A percentile compares a stretch with the other conserved stretches of the same genome.
These are phyloP conservation scores for Sylvietta virens DNA, from an alignment of 2,113 vertebrate species.

Conservation along the genomic window DNA sequence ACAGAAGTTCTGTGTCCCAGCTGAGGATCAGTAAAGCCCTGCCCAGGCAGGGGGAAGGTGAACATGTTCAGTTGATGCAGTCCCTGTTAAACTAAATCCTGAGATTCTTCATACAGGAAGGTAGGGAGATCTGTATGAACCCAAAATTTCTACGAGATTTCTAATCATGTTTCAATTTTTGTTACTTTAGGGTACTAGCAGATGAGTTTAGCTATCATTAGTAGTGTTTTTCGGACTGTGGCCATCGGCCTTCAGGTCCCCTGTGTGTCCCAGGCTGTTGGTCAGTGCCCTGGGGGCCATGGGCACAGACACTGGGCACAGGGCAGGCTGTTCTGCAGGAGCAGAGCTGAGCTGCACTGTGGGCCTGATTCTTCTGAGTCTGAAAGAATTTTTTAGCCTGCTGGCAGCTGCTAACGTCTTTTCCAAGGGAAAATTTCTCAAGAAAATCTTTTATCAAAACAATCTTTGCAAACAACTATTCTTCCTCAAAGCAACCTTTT, in stretches of 20 bases:
- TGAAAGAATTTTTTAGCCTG: no score
- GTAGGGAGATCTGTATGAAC: neutral
- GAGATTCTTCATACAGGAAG: neutral
- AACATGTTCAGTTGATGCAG: rapidly evolving
- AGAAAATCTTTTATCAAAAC: no score
- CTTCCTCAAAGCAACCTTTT: no score
- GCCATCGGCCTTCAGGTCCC: rapidly evolving
- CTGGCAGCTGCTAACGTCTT: no score
- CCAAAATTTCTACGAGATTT: neutral
- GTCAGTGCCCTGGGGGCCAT: neutral
- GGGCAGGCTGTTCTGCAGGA: neutral
- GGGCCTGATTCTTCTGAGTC: no score
- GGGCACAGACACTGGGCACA: neutral
- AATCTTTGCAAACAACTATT: no score
- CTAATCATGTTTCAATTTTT: neutral
- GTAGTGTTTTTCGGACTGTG: neutral
- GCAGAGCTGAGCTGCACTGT: no score
- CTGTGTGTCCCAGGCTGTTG: neutral
- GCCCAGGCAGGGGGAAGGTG: neutral
- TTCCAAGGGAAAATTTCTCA: no score
- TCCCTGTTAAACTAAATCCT: neutral
- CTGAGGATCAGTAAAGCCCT: neutral
- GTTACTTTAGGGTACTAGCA: neutral
- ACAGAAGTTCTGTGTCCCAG: no score
- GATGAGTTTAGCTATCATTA: neutral